Conservation (phyloP, 2,797 vertebrate genomes). For the Nasua narica region DNA sequence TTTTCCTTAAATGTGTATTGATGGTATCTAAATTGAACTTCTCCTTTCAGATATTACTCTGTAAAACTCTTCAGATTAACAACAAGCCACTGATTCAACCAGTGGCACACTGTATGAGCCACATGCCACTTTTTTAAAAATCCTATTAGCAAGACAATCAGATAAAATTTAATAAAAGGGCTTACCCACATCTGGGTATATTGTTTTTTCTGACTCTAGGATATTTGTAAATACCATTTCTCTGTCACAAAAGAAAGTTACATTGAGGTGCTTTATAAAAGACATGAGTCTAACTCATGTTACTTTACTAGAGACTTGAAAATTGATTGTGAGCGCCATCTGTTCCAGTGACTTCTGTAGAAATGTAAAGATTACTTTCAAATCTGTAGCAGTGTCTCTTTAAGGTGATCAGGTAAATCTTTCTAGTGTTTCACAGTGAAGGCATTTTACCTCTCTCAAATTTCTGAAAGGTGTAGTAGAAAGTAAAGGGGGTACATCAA, state of each 20-base stretch:
- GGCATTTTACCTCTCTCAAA: not conserved
- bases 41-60: not conserved
- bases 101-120: not conserved
- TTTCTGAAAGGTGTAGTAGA: not conserved
- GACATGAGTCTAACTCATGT: not conserved
- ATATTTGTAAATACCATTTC: not conserved
- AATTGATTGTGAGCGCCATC: not conserved
- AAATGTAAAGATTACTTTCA: not conserved
- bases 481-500: not conserved
- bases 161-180: not conserved
- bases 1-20: not conserved
- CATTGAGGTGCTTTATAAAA: not conserved
- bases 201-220: not conserved
- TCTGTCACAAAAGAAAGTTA: not conserved
- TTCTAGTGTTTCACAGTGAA: not conserved
- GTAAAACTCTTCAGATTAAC: not conserved
- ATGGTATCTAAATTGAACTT: not conserved
- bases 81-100: not conserved
- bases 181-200: not conserved
- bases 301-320: not conserved
- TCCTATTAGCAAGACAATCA: not conserved
- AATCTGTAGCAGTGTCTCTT: not conserved
- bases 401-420: not conserved
- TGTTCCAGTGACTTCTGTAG: not conserved
- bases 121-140: not conserved